phyloP scores from a whole-genome alignment of 2,797 vertebrate species.

The Rhabdophis nuchalis region DNA sequence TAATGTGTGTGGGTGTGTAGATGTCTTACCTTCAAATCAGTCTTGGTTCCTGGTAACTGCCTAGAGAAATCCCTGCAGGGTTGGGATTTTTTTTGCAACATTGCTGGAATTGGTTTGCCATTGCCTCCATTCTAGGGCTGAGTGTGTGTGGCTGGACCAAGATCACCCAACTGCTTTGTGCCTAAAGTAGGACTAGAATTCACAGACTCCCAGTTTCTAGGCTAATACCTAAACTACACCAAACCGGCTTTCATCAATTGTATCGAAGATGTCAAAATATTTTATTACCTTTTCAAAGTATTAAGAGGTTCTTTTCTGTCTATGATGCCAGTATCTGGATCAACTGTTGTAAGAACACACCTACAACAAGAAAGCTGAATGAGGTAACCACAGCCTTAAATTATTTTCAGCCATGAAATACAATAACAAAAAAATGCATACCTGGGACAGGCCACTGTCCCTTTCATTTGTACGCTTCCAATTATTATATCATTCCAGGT shows the following conservation, averaged over 20 bases:
- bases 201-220: background rate
- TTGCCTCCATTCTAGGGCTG: background rate
- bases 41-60: background rate
- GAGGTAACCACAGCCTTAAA: background rate
- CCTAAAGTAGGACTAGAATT: background rate
- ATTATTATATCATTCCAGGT: conserved; percentile 86
- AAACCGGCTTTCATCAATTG: background rate
- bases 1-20: background rate
- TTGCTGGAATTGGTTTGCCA: background rate
- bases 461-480: conserved; percentile 79
- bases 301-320: conserved; percentile 86
- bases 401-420: background rate
- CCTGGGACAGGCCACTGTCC: conserved; percentile 84
- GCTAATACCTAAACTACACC: background rate
- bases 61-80: background rate
- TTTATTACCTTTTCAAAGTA: conserved; percentile 82
- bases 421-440: conserved; percentile 51
- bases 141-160: background rate
- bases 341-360: conserved; percentile 87
- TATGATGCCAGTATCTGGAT: conserved; percentile 85
- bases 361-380: conserved; percentile 64
- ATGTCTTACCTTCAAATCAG: too few species aligned
- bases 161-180: background rate
- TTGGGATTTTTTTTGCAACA: background rate
- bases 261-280: background rate